Evolutionary conservation across 2,113 vertebrate genomes (phyloP).

Genomic region (Nothoprocta pentlandii): DNA sequence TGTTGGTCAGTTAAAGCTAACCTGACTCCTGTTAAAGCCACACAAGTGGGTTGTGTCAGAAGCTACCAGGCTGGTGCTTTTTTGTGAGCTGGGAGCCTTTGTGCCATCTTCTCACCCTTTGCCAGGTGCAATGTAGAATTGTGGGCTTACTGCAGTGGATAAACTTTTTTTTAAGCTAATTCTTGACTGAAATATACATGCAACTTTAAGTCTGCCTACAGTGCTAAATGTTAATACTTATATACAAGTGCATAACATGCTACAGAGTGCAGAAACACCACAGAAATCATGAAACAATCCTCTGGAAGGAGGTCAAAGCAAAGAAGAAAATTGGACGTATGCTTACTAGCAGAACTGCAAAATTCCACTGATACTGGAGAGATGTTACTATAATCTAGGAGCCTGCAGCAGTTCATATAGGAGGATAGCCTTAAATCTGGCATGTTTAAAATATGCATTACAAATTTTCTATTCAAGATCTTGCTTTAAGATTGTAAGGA

Average conservation of each 20-base stretch:
- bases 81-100: not conserved
- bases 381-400: not conserved
- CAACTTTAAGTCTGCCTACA: not conserved
- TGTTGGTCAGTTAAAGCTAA: not conserved
- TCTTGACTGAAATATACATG: rapidly evolving
- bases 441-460: not conserved
- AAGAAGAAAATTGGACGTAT: not conserved
- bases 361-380: not conserved
- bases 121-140: not conserved
- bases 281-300: not conserved
- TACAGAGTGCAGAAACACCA: not conserved
- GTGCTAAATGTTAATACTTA: not conserved
- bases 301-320: not conserved
- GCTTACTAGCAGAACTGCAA: not conserved
- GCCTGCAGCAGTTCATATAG: not conserved
- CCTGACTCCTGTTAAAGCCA: not conserved
- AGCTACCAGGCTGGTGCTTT: not conserved
- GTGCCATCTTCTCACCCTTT: not conserved
- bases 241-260: not conserved
- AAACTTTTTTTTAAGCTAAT: not conserved
- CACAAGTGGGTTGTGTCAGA: not conserved
- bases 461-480: not conserved
- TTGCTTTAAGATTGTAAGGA: not conserved
- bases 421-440: not conserved
- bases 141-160: not conserved